Percentiles rank a stretch among this genome's conserved stretches.
phyloP scores from a whole-genome alignment of 2,888 invertebrate species.

The Dicranocentrus wangi region DNA sequence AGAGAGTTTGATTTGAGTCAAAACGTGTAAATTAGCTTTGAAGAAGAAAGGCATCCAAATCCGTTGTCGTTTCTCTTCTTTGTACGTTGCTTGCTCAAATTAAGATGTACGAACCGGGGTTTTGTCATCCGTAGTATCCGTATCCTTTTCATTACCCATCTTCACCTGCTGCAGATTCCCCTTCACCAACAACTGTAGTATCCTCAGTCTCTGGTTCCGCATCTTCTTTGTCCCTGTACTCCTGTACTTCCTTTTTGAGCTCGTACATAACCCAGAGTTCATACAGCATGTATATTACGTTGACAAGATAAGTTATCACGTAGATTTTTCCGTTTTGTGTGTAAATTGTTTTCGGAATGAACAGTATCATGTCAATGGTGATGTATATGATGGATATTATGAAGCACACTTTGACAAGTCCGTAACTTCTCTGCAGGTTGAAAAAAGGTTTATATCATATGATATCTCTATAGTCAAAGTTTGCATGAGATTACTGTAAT shows the following conservation, averaged over 20 bases:
- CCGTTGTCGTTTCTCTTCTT: slow-evolving; percentile 10
- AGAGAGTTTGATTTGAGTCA: neutral
- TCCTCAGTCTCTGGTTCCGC: slow-evolving; percentile 69
- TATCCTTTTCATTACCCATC: neutral
- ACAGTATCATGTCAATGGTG: slow-evolving; percentile 66
- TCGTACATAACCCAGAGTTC: slow-evolving; percentile 65
- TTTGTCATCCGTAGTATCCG: too few species aligned
- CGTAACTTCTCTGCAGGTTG: slow-evolving; percentile 62
- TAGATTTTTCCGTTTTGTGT: slow-evolving; percentile 66
- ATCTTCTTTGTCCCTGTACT: slow-evolving; percentile 50
- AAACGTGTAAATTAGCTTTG: neutral
- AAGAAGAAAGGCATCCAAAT: slow-evolving; percentile 12
- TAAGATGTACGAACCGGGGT: too few species aligned
- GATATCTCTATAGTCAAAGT: neutral
- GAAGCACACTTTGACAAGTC: slow-evolving; percentile 64
- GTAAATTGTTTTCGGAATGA: slow-evolving; percentile 68
- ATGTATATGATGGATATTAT: slow-evolving; percentile 68
- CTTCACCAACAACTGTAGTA: slow-evolving; percentile 66
- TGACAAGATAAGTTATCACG: slow-evolving; percentile 65
- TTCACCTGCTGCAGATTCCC: slow-evolving; percentile 8
- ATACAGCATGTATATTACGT: slow-evolving; percentile 68
- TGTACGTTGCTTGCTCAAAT: slow-evolving; percentile 19
- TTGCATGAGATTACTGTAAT: neutral
- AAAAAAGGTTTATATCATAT: neutral
- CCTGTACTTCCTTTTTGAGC: slow-evolving; percentile 59